A percentile compares a stretch with the other conserved stretches of the same genome.
Conservation (phyloP, 2,113 vertebrate genomes). For the Gavia stellata region DNA sequence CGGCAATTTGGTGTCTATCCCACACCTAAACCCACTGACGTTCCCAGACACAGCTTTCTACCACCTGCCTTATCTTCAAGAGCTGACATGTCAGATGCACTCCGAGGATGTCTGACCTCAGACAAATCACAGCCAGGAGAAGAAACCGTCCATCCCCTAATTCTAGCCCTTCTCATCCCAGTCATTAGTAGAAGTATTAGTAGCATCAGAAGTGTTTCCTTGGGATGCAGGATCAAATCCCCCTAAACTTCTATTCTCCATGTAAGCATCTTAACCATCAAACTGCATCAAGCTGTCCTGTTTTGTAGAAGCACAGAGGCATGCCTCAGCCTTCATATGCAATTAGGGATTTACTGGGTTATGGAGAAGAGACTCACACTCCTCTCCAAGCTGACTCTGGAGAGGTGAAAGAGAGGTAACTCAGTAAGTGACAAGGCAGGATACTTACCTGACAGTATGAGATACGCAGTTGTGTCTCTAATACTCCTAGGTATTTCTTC, state of each 20-base stretch:
- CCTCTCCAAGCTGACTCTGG: neutral
- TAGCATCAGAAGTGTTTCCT: neutral
- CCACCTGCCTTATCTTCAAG: neutral
- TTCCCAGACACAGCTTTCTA: neutral
- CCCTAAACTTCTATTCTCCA: neutral
- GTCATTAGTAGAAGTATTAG: neutral
- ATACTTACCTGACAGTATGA: neutral
- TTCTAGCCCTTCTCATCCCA: neutral
- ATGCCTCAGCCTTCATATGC: fast-evolving
- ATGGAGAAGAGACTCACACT: neutral
- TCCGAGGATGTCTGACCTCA: fast-evolving
- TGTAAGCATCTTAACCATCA: neutral
- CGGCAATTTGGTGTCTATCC: neutral
- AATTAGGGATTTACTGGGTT: neutral
- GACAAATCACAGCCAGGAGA: neutral
- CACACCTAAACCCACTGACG: neutral
- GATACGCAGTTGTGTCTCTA: neutral
- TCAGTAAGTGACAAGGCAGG: neutral
- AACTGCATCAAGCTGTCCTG: neutral
- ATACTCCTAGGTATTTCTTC: neutral
- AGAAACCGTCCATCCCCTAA: neutral
- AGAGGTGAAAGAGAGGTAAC: neutral
- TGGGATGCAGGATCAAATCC: neutral
- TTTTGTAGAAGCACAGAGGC: neutral
- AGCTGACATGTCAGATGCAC: fast-evolving